These are phyloP conservation scores for Percina caprodes DNA, from an alignment of 2,113 vertebrate genomes.

Conservation along the genomic window DNA sequence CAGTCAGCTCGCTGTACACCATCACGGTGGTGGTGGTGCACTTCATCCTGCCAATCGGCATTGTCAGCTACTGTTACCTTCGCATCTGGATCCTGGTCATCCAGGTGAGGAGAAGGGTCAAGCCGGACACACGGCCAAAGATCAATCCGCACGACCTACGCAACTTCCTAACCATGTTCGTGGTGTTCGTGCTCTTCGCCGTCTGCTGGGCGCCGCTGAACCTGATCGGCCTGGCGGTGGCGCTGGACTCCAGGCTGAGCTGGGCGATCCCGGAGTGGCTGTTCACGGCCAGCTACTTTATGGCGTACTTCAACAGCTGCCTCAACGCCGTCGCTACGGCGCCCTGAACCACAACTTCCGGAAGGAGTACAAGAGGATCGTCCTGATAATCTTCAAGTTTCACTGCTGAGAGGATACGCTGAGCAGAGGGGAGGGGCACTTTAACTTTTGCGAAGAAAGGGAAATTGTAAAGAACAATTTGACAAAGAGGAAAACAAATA, in stretches of 20 bases:
- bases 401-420: constrained; percentile 71
- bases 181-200: constrained; percentile 89
- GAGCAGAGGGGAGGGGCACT: neutral
- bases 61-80: constrained; percentile 88
- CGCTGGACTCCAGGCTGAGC: constrained; percentile 79
- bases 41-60: constrained; percentile 86
- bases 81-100: constrained; percentile 88
- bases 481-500: constrained; percentile 17
- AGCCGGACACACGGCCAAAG: constrained; percentile 81
- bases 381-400: constrained; percentile 82
- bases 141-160: constrained; percentile 86
- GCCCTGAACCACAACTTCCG: constrained; percentile 88
- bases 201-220: constrained; percentile 89
- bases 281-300: constrained; percentile 88
- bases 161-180: constrained; percentile 89
- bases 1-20: constrained; percentile 87
- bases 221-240: constrained; percentile 87
- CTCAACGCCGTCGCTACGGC: constrained; percentile 87
- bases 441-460: neutral
- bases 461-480: constrained; percentile 7
- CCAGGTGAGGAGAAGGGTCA: constrained; percentile 82
- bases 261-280: constrained; percentile 86
- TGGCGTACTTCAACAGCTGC: constrained; percentile 91
- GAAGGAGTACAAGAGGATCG: constrained; percentile 88
- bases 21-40: constrained; percentile 86